Base-by-base conservation (phyloP, 2,797 vertebrate species). In the Numenius phaeopus region DNA sequence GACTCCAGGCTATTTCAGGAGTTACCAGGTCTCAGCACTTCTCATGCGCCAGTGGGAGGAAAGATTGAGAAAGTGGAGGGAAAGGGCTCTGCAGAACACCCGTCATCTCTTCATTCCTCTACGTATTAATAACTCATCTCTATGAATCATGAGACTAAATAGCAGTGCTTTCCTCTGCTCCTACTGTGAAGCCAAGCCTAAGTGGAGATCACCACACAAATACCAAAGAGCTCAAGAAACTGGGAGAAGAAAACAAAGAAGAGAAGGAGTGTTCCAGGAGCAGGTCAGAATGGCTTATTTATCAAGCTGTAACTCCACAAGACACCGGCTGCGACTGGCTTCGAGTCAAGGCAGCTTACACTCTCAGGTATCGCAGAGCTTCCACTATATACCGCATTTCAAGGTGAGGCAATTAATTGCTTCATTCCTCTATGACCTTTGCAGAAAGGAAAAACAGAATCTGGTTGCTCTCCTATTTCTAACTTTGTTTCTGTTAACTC, bases 401-500 rank as follows among this genome's bases (percentile, higher is more conserved):
- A 95, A 94, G 84, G 89, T 75, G 76, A 95, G 65, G 65, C 75
- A 95, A 65, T 75, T 89, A 75, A 92, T 50, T 81, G 52, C 52
- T 49, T 96, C 75, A 67, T 73, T 80, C 32, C 64, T 87, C 78
- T 80, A 15, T n/a, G 79, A 88, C 77, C 88, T 94, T 67, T 90
- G 42, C 76, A 88, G 49, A 42, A 86, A 57, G 11, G 61, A 83
- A 94, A 83, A 61, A 11, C 26, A 80, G 59, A 80, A 77, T 37
- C 69, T 49, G 67, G 80, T 16, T 85, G 47, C 61, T 94, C 46
- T 90, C 47, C 47, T 87, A 65, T 37, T 93, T 89, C 89, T 85
- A 37, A 70, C 77, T 67, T 87, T 79, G 58, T 47, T 92, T 71
- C 61, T 67, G 20, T 76, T 80, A 95, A 83, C 81, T 72, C 67